Base-by-base conservation (phyloP, 2,888 invertebrate genomes). In the Mystacides longicornis region DNA sequence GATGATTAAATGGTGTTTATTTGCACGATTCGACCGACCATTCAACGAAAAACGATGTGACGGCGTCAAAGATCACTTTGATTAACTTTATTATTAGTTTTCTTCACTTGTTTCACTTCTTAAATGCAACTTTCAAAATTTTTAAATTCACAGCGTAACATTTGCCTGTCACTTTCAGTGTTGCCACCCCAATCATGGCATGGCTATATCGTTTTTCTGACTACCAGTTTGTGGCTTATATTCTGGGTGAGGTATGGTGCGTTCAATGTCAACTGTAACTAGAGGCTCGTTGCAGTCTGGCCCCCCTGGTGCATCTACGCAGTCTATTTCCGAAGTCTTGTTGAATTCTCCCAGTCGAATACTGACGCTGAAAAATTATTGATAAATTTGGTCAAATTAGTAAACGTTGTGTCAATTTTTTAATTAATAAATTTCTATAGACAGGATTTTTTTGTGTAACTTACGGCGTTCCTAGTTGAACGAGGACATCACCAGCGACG, bases 321-420 rank as follows among this genome's bases (percentile, higher is more conserved):
- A 79, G 64, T 80, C 79, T 1, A 52, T 53, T 0, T 66, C 69
- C 0, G 60, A 42, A 1, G 62, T 62, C 0, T 68, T 72, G 64
- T 79, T 70, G 65, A 73, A 75, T 64, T 80, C 79, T 2, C 79
- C 78, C 1, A 79, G 67, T 2, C 70, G 68, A 1, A 71, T 67
- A 60, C 67, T 53, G 3, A 51, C 47, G n/a, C 63, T 63, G 54
- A 47, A 55, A 31, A n/a, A 45, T 19, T 27, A 11, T 27, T 11
- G 11, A 11, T 27, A 11, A 27, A 5, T 7, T 5, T 27, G 27
- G 27, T 11, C 7, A 11, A 27, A 27, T 27, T 27, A 11, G 27
- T 27, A 11, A 11, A 27, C 27, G 27, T 27, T 27, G 27, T 27
- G 7, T n/a, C n/a, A n/a, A n/a, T n/a, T n/a, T n/a, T n/a, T n/a